These are phyloP conservation scores for Ectemnius lituratus DNA, from an alignment of 2,888 invertebrate species.

Conservation along the genomic window DNA sequence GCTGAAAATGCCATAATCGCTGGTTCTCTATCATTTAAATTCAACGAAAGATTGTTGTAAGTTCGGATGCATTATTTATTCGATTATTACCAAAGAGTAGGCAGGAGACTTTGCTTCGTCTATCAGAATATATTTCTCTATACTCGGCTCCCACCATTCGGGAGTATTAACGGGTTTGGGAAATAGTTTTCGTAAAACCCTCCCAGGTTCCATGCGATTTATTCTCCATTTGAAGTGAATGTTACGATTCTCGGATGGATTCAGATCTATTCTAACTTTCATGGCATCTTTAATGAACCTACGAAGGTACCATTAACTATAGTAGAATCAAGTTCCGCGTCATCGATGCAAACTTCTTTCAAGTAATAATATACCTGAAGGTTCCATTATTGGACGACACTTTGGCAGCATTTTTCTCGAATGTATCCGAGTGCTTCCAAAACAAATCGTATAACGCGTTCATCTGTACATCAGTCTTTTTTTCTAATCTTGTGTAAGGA, in stretches of 20 bases:
- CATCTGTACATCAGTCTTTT: conserved; percentile 80
- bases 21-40: background rate
- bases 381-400: conserved; percentile 76
- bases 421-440: conserved; percentile 80
- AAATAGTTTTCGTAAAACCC: conserved; percentile 85
- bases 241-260: conserved; percentile 62
- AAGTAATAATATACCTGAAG: conserved; percentile 56
- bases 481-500: conserved; percentile 82
- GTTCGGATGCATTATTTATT: background rate
- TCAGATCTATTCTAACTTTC: conserved; percentile 57
- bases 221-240: conserved; percentile 83
- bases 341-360: background rate
- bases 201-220: conserved; percentile 87
- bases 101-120: conserved; percentile 84
- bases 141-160: conserved; percentile 84
- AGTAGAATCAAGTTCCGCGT: background rate
- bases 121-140: conserved; percentile 88
- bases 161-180: conserved; percentile 85
- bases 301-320: background rate
- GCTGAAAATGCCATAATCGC: conserved; percentile 74
- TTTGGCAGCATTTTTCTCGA: conserved; percentile 83
- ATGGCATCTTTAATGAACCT: conserved; percentile 68
- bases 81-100: conserved; percentile 79
- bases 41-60: background rate
- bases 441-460: conserved; percentile 81